phyloP scores from a whole-genome alignment of 2,797 vertebrate genomes.

The Coccyzus lansbergi region DNA sequence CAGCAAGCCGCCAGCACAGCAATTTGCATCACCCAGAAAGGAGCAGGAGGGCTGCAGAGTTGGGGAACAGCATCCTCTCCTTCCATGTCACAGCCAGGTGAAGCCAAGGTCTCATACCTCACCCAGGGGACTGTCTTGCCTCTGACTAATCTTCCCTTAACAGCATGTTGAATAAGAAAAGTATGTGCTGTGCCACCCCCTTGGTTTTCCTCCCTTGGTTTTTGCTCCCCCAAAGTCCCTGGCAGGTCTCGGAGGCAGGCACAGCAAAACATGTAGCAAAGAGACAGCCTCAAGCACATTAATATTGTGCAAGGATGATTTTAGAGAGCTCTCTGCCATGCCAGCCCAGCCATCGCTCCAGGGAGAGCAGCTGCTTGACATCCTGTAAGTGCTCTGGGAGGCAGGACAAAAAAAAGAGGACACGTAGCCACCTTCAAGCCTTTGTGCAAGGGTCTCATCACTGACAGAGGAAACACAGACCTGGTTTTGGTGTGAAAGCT shows the following conservation, averaged over 20 bases:
- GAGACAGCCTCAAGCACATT: neutral
- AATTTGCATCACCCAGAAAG: neutral
- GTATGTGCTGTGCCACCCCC: neutral
- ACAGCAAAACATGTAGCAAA: neutral
- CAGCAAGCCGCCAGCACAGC: rapidly evolving
- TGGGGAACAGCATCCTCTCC: rapidly evolving
- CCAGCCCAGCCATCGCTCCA: neutral
- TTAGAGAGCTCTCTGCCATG: neutral
- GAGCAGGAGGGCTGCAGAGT: neutral
- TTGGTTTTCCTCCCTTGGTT: neutral
- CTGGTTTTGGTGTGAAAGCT: neutral
- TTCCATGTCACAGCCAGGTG: neutral
- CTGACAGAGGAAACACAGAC: rapidly evolving
- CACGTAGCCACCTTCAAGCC: neutral
- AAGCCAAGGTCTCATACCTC: neutral
- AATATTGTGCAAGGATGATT: neutral
- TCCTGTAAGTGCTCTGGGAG: neutral
- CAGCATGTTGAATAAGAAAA: neutral
- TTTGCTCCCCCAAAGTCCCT: neutral
- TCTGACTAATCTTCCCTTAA: neutral
- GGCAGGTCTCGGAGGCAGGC: neutral
- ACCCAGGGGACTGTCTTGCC: neutral
- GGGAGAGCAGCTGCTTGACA: neutral
- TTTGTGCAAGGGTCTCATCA: neutral
- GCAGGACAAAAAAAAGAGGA: neutral